Percentiles rank a stretch among this genome's conserved stretches.
phyloP scores from a whole-genome alignment of 2,113 vertebrate species.

The Procavia capensis region DNA sequence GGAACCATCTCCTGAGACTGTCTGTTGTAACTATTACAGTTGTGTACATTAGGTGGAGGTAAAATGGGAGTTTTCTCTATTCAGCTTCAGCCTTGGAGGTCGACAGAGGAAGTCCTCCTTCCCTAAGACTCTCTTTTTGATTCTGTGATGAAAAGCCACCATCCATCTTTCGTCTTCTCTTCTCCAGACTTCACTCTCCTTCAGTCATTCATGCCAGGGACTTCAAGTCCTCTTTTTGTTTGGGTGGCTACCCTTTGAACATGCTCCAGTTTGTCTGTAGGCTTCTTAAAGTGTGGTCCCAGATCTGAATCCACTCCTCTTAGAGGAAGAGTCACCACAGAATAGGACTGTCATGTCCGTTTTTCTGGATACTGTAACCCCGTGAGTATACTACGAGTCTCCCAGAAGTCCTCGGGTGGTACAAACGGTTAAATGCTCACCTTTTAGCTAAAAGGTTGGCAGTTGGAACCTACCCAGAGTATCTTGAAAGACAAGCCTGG shows the following conservation, averaged over 20 bases:
- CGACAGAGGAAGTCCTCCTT: neutral
- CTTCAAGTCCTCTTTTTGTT: neutral
- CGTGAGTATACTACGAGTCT: neutral
- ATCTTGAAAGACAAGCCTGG: neutral
- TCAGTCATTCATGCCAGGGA: neutral
- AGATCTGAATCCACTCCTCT: neutral
- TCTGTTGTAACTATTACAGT: fast-evolving
- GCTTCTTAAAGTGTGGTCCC: neutral
- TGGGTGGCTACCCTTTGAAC: neutral
- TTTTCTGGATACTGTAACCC: neutral
- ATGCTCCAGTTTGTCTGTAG: neutral
- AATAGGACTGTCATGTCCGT: neutral
- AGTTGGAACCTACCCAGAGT: neutral
- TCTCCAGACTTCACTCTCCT: neutral
- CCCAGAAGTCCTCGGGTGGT: neutral
- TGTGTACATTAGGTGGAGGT: neutral
- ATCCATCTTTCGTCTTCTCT: neutral
- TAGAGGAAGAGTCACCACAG: neutral
- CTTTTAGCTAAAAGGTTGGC: neutral
- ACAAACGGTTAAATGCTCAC: neutral
- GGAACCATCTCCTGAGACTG: neutral
- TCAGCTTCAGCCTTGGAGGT: neutral
- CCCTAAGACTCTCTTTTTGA: neutral
- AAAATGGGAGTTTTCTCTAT: neutral
- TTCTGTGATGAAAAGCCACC: neutral